Percentiles rank a stretch among this genome's conserved stretches.
phyloP scores from a whole-genome alignment of 2,797 vertebrate species.

The Psittacula echo region DNA sequence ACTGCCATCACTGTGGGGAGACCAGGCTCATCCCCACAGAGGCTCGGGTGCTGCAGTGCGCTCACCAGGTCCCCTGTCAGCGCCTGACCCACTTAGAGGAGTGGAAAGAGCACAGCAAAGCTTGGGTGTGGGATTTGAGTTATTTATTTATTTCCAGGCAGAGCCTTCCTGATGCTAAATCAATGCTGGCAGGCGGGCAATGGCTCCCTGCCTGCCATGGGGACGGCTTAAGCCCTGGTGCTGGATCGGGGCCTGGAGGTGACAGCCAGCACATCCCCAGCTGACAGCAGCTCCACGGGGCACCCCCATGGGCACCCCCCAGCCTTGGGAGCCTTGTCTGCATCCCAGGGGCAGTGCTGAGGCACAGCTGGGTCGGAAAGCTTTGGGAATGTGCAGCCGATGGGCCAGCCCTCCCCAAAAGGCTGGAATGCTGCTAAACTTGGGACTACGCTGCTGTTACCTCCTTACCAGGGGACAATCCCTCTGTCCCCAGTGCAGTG shows the following conservation, averaged over 20 bases:
- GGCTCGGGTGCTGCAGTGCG: rapidly evolving
- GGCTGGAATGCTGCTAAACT: rapidly evolving
- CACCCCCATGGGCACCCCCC: rapidly evolving
- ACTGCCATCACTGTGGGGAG: not conserved
- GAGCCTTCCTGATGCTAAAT: not conserved
- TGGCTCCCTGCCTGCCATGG: rapidly evolving
- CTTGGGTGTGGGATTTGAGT: not conserved
- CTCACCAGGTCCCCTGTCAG: rapidly evolving
- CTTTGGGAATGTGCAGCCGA: not conserved
- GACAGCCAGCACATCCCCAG: not conserved
- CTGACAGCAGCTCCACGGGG: not conserved
- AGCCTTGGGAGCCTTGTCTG: not conserved
- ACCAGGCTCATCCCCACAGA: not conserved
- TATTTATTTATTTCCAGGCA: not conserved
- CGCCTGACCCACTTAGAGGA: rapidly evolving
- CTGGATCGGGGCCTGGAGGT: not conserved
- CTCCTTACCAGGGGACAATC: not conserved
- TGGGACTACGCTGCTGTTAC: not conserved
- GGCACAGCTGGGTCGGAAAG: not conserved
- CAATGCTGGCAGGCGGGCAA: rapidly evolving
- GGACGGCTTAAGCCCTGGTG: not conserved
- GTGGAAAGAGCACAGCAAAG: rapidly evolving
- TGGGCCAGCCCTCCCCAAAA: not conserved
- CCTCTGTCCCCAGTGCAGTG: not conserved
- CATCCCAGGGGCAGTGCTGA: not conserved